Evolutionary conservation across 2,113 vertebrate species (phyloP).

Genomic region (Prinia subflava): DNA sequence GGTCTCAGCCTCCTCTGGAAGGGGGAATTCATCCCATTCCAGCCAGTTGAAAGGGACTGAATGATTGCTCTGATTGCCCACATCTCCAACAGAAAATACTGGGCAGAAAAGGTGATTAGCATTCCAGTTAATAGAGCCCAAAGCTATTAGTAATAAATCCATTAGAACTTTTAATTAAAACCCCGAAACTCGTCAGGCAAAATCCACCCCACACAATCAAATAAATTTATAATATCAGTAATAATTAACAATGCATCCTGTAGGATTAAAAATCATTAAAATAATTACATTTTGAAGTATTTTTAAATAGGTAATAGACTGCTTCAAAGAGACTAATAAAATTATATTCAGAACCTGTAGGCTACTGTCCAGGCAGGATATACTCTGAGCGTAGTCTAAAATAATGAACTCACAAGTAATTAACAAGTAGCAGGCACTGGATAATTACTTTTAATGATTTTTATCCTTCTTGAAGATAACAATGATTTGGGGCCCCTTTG

Average conservation of each 20-base stretch:
- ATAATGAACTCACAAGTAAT: slow-evolving; percentile 37
- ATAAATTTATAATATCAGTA: slow-evolving; percentile 64
- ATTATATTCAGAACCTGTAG: slow-evolving; percentile 27
- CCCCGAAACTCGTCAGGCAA: slow-evolving; percentile 43
- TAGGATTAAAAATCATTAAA: slow-evolving; percentile 65
- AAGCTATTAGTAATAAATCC: slow-evolving; percentile 72
- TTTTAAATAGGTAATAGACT: slow-evolving; percentile 59
- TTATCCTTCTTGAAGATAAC: background rate
- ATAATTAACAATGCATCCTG: slow-evolving; percentile 73
- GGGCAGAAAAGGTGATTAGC: slow-evolving; percentile 50
- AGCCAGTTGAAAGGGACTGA: background rate
- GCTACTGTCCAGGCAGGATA: slow-evolving; percentile 36
- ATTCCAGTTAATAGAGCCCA: slow-evolving; percentile 46
- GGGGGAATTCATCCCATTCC: background rate
- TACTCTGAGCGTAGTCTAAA: background rate
- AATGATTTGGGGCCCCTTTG: background rate
- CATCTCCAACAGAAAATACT: background rate
- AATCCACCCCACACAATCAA: slow-evolving; percentile 61
- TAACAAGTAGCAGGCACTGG: background rate
- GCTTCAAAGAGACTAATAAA: slow-evolving; percentile 50
- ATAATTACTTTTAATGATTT: slow-evolving; percentile 6
- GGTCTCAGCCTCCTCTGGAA: background rate
- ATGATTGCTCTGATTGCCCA: background rate
- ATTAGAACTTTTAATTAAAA: slow-evolving; percentile 71
- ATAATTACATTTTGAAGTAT: slow-evolving; percentile 62